A percentile compares a stretch with the other conserved stretches of the same genome.
phyloP scores from a whole-genome alignment of 2,113 vertebrate genomes.

The Carassius gibelio region DNA sequence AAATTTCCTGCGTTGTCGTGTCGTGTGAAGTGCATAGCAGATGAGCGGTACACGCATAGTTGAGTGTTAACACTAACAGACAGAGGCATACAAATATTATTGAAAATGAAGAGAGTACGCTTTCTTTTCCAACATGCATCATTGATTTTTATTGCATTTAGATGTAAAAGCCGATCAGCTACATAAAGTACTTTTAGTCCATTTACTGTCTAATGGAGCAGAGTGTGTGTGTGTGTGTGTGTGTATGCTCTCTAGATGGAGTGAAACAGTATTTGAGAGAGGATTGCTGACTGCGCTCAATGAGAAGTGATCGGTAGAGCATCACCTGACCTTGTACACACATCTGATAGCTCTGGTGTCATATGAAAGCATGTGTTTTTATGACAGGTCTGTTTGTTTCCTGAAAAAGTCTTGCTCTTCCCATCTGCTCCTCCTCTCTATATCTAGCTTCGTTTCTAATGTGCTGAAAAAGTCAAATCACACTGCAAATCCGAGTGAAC shows the following conservation, averaged over 20 bases:
- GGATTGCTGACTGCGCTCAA: constrained; percentile 2
- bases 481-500: background rate
- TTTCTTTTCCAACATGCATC: background rate
- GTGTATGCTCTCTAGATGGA: background rate
- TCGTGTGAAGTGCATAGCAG: background rate
- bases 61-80: background rate
- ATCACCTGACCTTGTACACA: constrained; percentile 5
- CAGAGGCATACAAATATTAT: background rate
- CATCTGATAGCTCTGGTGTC: background rate
- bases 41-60: background rate
- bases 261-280: background rate
- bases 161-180: constrained; percentile 22
- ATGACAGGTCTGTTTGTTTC: constrained; percentile 8
- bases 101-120: background rate
- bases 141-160: constrained; percentile 18
- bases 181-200: constrained; percentile 21
- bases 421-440: background rate
- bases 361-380: background rate
- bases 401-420: background rate
- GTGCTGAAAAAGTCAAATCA: background rate
- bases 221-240: background rate
- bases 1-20: background rate
- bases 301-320: background rate
- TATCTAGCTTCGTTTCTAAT: background rate
- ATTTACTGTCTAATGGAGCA: constrained; percentile 34